Base-by-base conservation (phyloP, 1,140 invertebrate species). In the Penaeus japonicus region DNA sequence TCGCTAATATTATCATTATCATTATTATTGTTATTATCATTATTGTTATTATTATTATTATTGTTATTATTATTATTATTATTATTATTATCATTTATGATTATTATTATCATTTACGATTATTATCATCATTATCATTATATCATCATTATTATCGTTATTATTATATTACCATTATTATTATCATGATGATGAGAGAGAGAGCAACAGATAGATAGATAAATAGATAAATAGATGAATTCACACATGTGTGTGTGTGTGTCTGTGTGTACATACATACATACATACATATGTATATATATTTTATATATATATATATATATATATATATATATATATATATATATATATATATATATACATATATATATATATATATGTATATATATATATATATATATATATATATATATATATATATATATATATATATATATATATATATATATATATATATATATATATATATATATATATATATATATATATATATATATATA, bases 271-370 rank as follows among this genome's bases (percentile, higher is more conserved):
- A 15, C 27, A 15, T 17, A 15, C 27, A 70, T 70, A 70, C 10
- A 70, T 70, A 70, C 27, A 73, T 73, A 73, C 27, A 73, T 73
- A 73, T 70, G 20, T 73, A 73, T 30, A 73, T 73, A 73, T 73
- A 73, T 27, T 20, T 5, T 20, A 73, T n/a, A 73, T 73, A n/a
- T 73, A 73, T 73, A 73, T 73, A 73, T 73, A 73, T 73, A 73
- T 73, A 73, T 73, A 73, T 73, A 73, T 73, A 73, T 73, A 73
- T 73, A 73, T 73, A 73, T 73, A 73, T 73, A 73, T 73, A 73
- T 73, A 73, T 73, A 73, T 73, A 73, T 73, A 73, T 73, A 73
- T 20, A 30, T 30, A 32, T 73, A 30, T 73, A 30, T 73, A 47
- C 7, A 7, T 47, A 47, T 27, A 27, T 70, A 70, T 27, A 70